phyloP scores from a whole-genome alignment of 2,888 invertebrate genomes.

The Andrena bicolor region DNA sequence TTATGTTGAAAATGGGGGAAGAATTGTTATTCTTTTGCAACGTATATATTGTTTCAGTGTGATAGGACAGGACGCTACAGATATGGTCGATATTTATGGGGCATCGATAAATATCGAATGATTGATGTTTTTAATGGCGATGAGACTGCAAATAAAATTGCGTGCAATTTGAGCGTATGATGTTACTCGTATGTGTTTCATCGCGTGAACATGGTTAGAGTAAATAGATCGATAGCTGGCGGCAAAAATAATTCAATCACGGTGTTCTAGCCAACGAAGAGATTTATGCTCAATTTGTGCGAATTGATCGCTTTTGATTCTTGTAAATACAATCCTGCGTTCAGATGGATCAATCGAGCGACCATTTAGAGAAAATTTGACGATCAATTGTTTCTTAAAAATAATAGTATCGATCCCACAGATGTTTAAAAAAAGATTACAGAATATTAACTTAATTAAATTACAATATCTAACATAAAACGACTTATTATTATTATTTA shows the following conservation, averaged over 20 bases:
- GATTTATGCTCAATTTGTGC: constrained; percentile 50
- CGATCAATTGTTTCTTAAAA: constrained; percentile 29
- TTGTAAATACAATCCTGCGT: constrained; percentile 9
- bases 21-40: background rate
- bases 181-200: background rate
- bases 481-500: too few species aligned
- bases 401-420: background rate
- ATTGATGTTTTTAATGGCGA: constrained; percentile 2
- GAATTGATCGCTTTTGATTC: constrained; percentile 23
- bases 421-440: too few species aligned
- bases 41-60: background rate
- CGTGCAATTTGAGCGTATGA: constrained; percentile 7
- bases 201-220: background rate
- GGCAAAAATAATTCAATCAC: constrained; percentile 47
- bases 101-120: background rate
- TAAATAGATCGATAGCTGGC: constrained; percentile 40
- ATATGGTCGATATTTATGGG: background rate
- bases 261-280: constrained; percentile 15
- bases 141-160: constrained; percentile 32
- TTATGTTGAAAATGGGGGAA: too few species aligned
- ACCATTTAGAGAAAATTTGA: constrained; percentile 12
- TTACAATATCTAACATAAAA: constrained; percentile 11
- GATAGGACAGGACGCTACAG: background rate
- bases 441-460: background rate
- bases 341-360: constrained; percentile 14